phyloP scores from a whole-genome alignment of 2,888 invertebrate species.

The Atherix ibis region DNA sequence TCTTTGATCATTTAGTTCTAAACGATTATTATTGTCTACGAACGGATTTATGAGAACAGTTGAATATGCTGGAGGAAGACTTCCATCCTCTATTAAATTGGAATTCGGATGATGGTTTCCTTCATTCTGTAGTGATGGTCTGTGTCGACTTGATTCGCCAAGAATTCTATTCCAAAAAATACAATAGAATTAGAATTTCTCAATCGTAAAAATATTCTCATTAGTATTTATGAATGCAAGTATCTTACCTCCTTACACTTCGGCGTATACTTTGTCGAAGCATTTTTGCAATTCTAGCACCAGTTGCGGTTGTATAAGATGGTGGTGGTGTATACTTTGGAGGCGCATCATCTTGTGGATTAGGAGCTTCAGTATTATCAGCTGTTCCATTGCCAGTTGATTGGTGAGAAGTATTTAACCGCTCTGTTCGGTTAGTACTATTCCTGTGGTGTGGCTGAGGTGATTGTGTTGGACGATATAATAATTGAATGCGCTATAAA shows the following conservation, averaged over 20 bases:
- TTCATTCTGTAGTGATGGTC: constrained; percentile 12
- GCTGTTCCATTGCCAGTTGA: constrained; percentile 6
- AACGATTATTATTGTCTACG: constrained; percentile 6
- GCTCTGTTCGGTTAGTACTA: constrained; percentile 11
- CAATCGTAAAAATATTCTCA: no score
- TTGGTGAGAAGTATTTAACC: constrained; percentile 14
- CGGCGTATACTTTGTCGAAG: constrained; percentile 60
- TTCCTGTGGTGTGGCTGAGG: constrained; percentile 21
- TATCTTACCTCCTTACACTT: constrained; percentile 51
- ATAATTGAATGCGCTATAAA: constrained; percentile 61
- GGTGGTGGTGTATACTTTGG: constrained; percentile 91
- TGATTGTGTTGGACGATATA: constrained; percentile 58
- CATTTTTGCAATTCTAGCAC: constrained; percentile 61
- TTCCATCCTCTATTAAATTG: constrained; percentile 15
- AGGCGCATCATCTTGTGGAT: constrained; percentile 52
- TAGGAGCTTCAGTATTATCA: constrained; percentile 15
- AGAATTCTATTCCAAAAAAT: constrained; percentile 11
- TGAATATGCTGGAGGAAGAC: constrained; percentile 24
- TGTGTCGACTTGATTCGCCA: constrained; percentile 13
- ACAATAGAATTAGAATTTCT: background rate
- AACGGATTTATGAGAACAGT: constrained; percentile 18
- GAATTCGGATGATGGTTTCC: constrained; percentile 7
- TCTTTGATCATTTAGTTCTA: constrained; percentile 19
- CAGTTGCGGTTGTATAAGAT: constrained; percentile 82
- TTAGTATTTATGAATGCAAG: no score